Evolutionary conservation across 2,888 invertebrate species (phyloP).

Genomic region (Calliphora vomitoria): DNA sequence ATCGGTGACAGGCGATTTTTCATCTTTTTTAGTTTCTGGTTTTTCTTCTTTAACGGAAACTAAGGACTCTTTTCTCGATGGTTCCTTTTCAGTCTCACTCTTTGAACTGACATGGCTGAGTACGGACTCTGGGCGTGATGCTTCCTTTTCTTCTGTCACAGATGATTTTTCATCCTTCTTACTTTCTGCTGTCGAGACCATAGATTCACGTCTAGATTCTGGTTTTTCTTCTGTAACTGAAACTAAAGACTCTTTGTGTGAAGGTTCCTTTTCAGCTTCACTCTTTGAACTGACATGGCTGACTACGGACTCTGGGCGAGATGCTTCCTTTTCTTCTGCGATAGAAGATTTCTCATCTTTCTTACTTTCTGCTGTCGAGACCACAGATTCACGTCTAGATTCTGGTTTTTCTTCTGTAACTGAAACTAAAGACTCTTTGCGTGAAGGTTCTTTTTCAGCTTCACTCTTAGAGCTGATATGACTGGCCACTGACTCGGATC

Average conservation of each 20-base stretch:
- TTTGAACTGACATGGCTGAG: constrained; percentile 12
- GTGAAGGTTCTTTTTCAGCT: constrained; percentile 49
- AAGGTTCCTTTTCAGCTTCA: constrained; percentile 35
- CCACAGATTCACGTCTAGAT: constrained; percentile 66
- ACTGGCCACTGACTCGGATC: constrained; percentile 76
- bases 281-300: constrained; percentile 47
- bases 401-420: constrained; percentile 38
- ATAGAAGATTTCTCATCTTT: constrained; percentile 57
- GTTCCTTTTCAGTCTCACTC: constrained; percentile 45
- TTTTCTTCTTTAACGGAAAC: constrained; percentile 36
- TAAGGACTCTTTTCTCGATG: constrained; percentile 63
- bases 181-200: constrained; percentile 64
- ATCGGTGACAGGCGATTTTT: constrained; percentile 32
- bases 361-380: constrained; percentile 62
- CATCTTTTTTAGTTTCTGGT: constrained; percentile 62
- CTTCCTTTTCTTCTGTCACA: constrained; percentile 74
- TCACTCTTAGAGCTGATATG: constrained; percentile 39
- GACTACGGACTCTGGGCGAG: constrained; percentile 77
- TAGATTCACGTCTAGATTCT: constrained; percentile 57
- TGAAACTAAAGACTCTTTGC: constrained; percentile 66
- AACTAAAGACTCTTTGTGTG: constrained; percentile 55
- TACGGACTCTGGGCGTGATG: constrained; percentile 78
- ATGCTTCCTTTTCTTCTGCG: constrained; percentile 75
- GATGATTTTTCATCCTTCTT: constrained; percentile 59
- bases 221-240: constrained; percentile 34